Base-by-base conservation (phyloP, 2,797 vertebrate genomes). In the Clarias laeviceps region DNA sequence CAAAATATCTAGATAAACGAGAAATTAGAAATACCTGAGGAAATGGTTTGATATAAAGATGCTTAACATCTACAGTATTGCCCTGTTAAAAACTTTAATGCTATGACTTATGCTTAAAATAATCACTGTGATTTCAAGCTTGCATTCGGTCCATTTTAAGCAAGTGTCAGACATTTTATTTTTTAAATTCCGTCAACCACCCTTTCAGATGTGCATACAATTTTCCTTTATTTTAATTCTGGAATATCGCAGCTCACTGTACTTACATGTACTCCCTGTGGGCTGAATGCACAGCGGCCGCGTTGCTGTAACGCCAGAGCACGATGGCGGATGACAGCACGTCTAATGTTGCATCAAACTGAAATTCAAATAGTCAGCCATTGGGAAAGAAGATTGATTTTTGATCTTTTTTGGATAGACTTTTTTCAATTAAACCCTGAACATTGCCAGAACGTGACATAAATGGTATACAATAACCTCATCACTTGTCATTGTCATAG, bases 261-360 rank as follows among this genome's bases (percentile, higher is more conserved):
- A 97, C 97, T 99, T 90, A 99, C 98, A 99, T 96, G 95, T 99
- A 99, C 88, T 99, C 98, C 8, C 97, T 95, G 91, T 99, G 97
- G 0, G 98, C 98, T 0, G 98, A 99, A 92, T 99, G 98, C 57
- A 99, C 97, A 0, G 98, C 98, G 0, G 98, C 97, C 0, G 98
- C 98, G 0, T 99, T 99, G 95, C 97, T 97, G 93, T 99, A 99
- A 65, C 98, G 97, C 98, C 98, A 99, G 89, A 99, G 34, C 24
- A 99, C 98, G 45, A 99, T 99, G 61, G 95, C 95, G 0, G 98
- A 99, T 0, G 98, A 99, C 91, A 99, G 88, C 84, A 99, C 98
- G 5, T 99, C 98, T 92, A 99, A 94, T 40, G 92, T 92, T 82
- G 98, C 98, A 73, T 99, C 98, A 86, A 99, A 99, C 98, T 99